A percentile compares a stretch with the other conserved stretches of the same genome.
Conservation (phyloP, 2,797 vertebrate genomes). For the Mus minutoides region DNA sequence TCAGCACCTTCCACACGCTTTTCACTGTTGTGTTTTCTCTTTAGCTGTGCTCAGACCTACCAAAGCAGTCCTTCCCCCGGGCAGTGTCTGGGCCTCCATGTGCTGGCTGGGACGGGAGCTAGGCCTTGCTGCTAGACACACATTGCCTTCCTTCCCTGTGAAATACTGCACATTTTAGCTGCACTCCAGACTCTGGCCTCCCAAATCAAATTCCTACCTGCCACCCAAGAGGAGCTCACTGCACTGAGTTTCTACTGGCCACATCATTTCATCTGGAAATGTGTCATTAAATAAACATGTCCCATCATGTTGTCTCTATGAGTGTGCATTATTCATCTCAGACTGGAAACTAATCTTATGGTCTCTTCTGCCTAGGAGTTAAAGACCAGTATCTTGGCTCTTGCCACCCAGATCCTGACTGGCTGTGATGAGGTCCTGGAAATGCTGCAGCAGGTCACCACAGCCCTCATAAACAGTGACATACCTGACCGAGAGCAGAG, state of each 20-base stretch:
- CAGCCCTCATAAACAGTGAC: slow-evolving; percentile 97
- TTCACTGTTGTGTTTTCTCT: slow-evolving; percentile 88
- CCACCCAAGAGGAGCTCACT: slow-evolving; percentile 81
- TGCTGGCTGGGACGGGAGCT: slow-evolving; percentile 84
- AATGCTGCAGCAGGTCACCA: slow-evolving; percentile 98
- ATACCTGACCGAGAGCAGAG: slow-evolving; percentile 94
- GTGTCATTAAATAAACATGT: slow-evolving; percentile 76
- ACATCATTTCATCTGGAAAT: slow-evolving; percentile 83
- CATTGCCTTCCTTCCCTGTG: slow-evolving; percentile 82
- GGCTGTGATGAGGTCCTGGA: slow-evolving; percentile 99
- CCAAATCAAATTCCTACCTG: slow-evolving; percentile 82
- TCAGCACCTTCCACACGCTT: slow-evolving; percentile 81
- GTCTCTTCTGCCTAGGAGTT: slow-evolving; percentile 91
- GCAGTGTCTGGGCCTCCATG: slow-evolving; percentile 85
- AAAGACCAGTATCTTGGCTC: slow-evolving; percentile 95
- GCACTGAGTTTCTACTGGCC: slow-evolving; percentile 84
- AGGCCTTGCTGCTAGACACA: slow-evolving; percentile 84
- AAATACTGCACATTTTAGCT: slow-evolving; percentile 85
- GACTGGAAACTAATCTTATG: slow-evolving; percentile 70
- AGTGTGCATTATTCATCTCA: slow-evolving; percentile 10
- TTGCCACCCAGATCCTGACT: slow-evolving; percentile 96
- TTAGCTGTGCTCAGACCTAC: slow-evolving; percentile 85
- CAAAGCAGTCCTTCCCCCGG: slow-evolving; percentile 85
- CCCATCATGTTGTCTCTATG: slow-evolving; percentile 55
- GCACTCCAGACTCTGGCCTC: slow-evolving; percentile 81